A percentile compares a stretch with the other conserved stretches of the same genome.
phyloP scores from a whole-genome alignment of 2,113 vertebrate genomes.

The Anguilla rostrata region DNA sequence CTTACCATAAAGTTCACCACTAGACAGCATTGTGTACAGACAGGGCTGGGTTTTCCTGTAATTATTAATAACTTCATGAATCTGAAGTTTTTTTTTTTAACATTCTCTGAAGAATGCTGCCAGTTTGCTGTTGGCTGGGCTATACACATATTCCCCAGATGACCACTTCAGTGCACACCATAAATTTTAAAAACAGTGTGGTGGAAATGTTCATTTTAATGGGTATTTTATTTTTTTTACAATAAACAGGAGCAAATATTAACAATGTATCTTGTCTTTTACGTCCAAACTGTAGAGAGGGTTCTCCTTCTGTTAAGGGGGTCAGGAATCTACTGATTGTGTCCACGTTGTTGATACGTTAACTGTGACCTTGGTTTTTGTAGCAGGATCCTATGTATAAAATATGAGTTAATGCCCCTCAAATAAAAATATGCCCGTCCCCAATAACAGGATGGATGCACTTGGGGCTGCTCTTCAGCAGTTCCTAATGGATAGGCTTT shows the following conservation, averaged over 20 bases:
- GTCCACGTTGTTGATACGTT: constrained; percentile 58
- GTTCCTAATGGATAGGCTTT: constrained; percentile 74
- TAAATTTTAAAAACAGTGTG: background rate
- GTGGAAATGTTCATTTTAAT: background rate
- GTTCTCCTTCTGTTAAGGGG: constrained; percentile 49
- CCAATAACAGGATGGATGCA: constrained; percentile 70
- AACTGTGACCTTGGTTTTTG: constrained; percentile 60
- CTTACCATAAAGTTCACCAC: background rate
- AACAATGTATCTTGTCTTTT: constrained; percentile 41
- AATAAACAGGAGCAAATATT: constrained; percentile 49
- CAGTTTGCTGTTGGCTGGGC: background rate
- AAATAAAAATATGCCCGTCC: constrained; percentile 67
- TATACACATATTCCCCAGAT: background rate
- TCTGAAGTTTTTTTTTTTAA: constrained; percentile 1
- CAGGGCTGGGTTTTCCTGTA: constrained; percentile 7
- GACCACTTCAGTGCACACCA: background rate
- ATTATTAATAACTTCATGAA: constrained; percentile 7
- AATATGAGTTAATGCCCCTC: constrained; percentile 68
- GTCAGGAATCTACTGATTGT: constrained; percentile 52
- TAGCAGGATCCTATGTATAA: constrained; percentile 58
- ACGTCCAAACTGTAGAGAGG: constrained; percentile 58
- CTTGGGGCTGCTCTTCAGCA: constrained; percentile 66
- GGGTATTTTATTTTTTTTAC: background rate
- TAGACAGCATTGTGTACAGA: constrained; percentile 8
- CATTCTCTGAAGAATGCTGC: constrained; percentile 4